A percentile compares a stretch with the other conserved stretches of the same genome.
Conservation (phyloP, 2,113 vertebrate species). For the Ginglymostoma cirratum region DNA sequence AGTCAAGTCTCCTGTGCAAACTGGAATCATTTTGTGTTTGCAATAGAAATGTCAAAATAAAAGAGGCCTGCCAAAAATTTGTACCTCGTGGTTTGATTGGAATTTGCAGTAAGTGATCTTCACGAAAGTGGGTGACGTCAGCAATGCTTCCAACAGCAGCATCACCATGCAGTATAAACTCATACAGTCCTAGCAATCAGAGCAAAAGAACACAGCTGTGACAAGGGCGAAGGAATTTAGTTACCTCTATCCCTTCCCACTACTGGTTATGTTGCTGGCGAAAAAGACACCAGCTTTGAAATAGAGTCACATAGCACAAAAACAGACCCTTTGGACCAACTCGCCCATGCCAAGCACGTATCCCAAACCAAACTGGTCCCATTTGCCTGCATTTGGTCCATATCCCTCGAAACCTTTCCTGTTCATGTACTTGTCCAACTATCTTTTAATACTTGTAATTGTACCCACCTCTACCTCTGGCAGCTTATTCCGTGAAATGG, state of each 20-base stretch:
- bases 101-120: background rate
- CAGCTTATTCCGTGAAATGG: too few relatives aligned
- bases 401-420: too few relatives aligned
- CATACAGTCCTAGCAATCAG: background rate
- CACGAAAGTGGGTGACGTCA: background rate
- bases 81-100: background rate
- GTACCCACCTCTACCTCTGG: too few relatives aligned
- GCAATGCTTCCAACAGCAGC: background rate
- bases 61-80: background rate
- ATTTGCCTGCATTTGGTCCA: too few relatives aligned
- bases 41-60: background rate
- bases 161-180: background rate
- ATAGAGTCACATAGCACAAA: too few relatives aligned
- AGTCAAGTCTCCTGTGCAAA: background rate
- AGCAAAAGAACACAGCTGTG: background rate
- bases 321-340: too few relatives aligned
- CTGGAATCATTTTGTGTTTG: background rate
- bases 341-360: too few relatives aligned
- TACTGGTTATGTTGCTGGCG: background rate
- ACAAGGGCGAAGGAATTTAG: background rate
- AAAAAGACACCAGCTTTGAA: background rate
- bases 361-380: too few relatives aligned
- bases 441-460: too few relatives aligned
- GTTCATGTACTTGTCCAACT: too few relatives aligned
- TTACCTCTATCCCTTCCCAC: background rate